These are phyloP conservation scores for Cynoglossus semilaevis DNA, from an alignment of 2,113 vertebrate genomes.

Conservation along the genomic window DNA sequence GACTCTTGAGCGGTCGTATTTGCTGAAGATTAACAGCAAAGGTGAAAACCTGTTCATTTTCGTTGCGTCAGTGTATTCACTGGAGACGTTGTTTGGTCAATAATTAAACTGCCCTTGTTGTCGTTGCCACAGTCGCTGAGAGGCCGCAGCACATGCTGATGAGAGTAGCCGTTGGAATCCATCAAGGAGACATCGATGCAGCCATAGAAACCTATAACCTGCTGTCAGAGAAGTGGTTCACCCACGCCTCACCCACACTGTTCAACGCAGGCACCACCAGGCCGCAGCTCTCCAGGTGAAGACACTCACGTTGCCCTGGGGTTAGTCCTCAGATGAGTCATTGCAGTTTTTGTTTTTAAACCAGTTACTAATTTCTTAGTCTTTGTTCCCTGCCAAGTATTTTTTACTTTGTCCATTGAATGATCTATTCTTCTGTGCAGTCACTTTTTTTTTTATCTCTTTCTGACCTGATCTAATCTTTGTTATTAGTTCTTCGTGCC, in stretches of 20 bases:
- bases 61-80: neutral
- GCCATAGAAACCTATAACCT: constrained; percentile 94
- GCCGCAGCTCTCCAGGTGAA: constrained; percentile 93
- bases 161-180: constrained; percentile 93
- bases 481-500: no score
- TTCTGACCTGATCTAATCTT: no score
- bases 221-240: constrained; percentile 96
- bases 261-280: constrained; percentile 95
- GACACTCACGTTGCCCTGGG: neutral
- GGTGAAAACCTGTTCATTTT: constrained; percentile 72
- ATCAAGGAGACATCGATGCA: constrained; percentile 85
- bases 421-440: no score
- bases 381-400: no score
- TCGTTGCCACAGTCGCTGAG: constrained; percentile 82
- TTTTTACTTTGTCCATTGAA: no score
- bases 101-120: neutral
- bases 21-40: constrained; percentile 94
- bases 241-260: constrained; percentile 93
- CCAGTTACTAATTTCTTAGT: no score
- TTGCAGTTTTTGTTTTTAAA: no score
- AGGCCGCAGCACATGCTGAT: constrained; percentile 97
- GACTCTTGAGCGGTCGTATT: constrained; percentile 94
- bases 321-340: no score
- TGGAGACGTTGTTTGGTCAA: neutral
- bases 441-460: no score